phyloP scores from a whole-genome alignment of 2,888 invertebrate species.

The Drosophila paramelanica region DNA sequence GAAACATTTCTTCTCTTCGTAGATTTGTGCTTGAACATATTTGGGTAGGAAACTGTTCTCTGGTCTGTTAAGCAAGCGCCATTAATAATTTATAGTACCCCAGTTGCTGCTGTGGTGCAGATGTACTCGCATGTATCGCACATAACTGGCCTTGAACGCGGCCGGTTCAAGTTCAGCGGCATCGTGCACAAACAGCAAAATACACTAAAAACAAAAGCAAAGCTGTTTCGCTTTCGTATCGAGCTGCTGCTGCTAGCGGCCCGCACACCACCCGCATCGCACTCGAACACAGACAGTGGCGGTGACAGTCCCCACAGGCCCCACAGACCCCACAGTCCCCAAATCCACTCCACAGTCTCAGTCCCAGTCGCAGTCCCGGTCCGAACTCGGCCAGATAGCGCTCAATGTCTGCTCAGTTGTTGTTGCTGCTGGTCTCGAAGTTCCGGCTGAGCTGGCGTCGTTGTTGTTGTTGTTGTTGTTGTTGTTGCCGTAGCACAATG shows the following conservation, averaged over 20 bases:
- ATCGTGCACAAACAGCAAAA: constrained; percentile 51
- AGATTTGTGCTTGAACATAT: too few relatives aligned
- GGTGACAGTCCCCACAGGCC: constrained; percentile 14
- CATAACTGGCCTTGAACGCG: constrained; percentile 69
- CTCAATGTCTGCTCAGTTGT: constrained; percentile 31
- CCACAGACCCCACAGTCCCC: constrained; percentile 7
- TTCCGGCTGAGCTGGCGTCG: constrained; percentile 69
- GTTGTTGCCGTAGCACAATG: constrained; percentile 39
- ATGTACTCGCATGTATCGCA: constrained; percentile 51
- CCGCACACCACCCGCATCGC: constrained; percentile 52
- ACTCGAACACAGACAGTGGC: constrained; percentile 18
- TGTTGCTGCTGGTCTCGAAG: constrained; percentile 46
- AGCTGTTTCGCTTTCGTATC: constrained; percentile 59
- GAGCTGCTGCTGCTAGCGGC: constrained; percentile 55
- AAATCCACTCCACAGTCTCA: neutral
- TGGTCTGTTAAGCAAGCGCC: neutral
- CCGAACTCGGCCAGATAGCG: constrained; percentile 56
- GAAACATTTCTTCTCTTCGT: too few relatives aligned
- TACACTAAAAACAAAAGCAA: constrained; percentile 41
- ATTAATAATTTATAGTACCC: constrained; percentile 17
- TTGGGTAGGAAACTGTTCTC: neutral
- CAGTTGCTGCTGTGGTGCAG: constrained; percentile 17
- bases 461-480: constrained; percentile 25
- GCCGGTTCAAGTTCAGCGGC: constrained; percentile 78
- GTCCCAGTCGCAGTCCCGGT: constrained; percentile 23